Percentiles rank a stretch among this genome's conserved stretches.
These are phyloP conservation scores for Gallinago solitaria DNA, from an alignment of 2,797 vertebrate species.

Conservation along the genomic window DNA sequence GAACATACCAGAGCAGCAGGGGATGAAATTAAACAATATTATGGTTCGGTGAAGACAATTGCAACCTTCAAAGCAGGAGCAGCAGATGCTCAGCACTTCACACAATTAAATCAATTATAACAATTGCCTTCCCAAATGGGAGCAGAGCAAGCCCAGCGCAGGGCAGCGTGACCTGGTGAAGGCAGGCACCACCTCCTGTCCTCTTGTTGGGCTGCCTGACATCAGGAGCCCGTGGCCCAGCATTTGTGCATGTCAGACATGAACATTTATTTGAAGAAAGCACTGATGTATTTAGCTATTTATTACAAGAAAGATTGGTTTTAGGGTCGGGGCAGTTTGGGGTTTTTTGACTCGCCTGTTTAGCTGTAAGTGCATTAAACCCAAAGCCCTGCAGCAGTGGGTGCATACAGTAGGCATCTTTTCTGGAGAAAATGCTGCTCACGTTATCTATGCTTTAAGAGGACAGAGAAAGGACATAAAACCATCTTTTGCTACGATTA, in stretches of 20 bases:
- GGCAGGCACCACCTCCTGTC: background rate
- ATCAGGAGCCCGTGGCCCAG: background rate
- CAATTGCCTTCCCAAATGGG: background rate
- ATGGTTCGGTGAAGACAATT: background rate
- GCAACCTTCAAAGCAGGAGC: background rate
- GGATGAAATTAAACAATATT: background rate
- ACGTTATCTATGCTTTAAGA: background rate
- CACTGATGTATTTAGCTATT: background rate
- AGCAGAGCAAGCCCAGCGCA: background rate
- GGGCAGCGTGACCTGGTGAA: background rate
- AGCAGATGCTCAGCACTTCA: background rate
- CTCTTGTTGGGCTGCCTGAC: background rate
- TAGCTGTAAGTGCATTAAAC: background rate
- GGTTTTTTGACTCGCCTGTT: background rate
- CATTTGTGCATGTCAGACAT: background rate
- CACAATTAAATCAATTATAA: background rate
- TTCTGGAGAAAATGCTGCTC: background rate
- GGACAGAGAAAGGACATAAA: background rate
- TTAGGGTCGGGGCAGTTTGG: background rate
- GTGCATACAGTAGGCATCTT: background rate
- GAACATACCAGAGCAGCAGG: background rate
- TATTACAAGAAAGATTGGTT: background rate
- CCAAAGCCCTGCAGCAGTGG: background rate
- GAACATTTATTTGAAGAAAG: background rate
- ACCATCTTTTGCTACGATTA: background rate